Conservation (phyloP, 1,140 invertebrate genomes). For the Maniola jurtina region DNA sequence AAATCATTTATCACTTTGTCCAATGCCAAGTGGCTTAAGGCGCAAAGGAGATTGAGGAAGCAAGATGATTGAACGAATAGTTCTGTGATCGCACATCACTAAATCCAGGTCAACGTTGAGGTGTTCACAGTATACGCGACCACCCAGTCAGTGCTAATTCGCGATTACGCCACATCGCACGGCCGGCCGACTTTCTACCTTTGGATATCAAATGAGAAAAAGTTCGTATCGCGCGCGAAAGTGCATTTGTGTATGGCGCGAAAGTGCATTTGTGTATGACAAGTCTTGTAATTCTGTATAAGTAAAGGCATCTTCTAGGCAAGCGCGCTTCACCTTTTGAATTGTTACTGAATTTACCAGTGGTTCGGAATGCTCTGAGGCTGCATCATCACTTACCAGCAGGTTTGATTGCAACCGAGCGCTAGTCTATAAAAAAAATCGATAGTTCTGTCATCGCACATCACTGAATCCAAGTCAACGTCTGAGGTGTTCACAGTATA, state of each 20-base stretch:
- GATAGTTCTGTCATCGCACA: constrained; percentile 10
- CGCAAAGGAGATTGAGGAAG: no score
- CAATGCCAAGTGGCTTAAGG: no score
- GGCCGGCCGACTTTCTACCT: neutral
- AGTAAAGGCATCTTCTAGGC: no score
- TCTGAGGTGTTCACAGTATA: neutral
- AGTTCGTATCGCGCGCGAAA: neutral
- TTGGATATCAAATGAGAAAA: neutral
- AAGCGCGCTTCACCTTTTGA: no score
- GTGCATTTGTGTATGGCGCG: constrained; percentile 2
- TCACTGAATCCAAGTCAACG: constrained; percentile 10
- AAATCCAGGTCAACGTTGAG: constrained; percentile 1
- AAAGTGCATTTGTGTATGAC: constrained; percentile 8
- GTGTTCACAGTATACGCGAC: neutral
- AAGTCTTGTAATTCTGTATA: neutral
- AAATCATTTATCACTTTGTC: no score
- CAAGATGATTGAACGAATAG: no score
- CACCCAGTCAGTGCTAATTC: constrained; percentile 18
- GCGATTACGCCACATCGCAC: constrained; percentile 22
- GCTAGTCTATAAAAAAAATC: neutral
- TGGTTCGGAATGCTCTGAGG: no score
- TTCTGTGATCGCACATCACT: constrained; percentile 2
- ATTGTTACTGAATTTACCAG: no score
- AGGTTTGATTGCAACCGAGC: no score
- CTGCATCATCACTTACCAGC: no score